Percentiles rank a stretch among this genome's conserved stretches.
Evolutionary conservation across 2,797 vertebrate species (phyloP).

Genomic region (Nannoperca obscura): DNA sequence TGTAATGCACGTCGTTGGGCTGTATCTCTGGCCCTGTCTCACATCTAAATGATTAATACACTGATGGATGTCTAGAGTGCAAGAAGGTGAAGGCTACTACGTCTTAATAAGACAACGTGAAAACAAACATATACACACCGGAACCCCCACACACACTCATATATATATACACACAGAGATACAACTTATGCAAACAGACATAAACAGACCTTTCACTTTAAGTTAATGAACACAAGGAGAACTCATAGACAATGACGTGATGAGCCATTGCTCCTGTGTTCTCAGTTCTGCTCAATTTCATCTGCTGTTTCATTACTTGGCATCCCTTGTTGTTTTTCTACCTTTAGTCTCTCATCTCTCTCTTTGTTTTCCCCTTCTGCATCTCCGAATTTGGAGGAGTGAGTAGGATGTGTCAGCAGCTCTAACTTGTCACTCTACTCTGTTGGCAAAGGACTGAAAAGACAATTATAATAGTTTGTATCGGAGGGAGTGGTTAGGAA

Average conservation of each 20-base stretch:
- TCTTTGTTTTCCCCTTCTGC: conserved; percentile 25
- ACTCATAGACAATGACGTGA: conserved; percentile 12
- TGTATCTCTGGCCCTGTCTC: conserved; percentile 10
- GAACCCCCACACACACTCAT: not conserved
- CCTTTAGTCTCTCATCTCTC: conserved; percentile 8
- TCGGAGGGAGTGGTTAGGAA: conserved; percentile 12
- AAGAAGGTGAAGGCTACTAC: conserved; percentile 49
- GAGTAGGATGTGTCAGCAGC: conserved; percentile 49
- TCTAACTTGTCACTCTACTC: conserved; percentile 42
- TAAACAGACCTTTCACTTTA: conserved; percentile 26
- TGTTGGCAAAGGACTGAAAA: conserved; percentile 39
- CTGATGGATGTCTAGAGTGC: conserved; percentile 53
- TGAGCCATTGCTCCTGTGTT: conserved; percentile 30
- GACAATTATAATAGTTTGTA: conserved; percentile 28
- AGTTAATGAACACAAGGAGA: conserved; percentile 34
- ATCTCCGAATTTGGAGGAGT: conserved; percentile 39
- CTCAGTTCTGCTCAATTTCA: conserved; percentile 50
- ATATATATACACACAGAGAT: not conserved
- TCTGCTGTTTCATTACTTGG: conserved; percentile 41
- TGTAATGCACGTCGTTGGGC: conserved; percentile 2
- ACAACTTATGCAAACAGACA: not conserved
- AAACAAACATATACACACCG: not conserved
- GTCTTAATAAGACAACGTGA: conserved; percentile 53
- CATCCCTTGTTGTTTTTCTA: conserved; percentile 7
- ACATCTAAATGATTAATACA: conserved; percentile 55